Conservation (phyloP, 2,888 invertebrate species). For the Aromia moschata region DNA sequence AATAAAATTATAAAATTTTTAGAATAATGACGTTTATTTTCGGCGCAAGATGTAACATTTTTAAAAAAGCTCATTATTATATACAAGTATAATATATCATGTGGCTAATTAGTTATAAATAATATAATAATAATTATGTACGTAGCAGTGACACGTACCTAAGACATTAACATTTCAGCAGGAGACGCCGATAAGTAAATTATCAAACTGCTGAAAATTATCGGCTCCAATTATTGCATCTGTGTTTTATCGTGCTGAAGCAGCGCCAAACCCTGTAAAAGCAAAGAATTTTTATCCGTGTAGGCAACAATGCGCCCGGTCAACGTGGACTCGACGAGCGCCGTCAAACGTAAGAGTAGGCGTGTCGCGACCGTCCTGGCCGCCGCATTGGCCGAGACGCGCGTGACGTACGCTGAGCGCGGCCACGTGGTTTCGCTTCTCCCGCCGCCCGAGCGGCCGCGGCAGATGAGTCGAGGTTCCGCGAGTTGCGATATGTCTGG, state of each 20-base stretch:
- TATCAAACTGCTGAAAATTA: not conserved
- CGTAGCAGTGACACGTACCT: no score
- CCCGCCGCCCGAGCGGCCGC: constrained; percentile 50
- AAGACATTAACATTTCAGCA: constrained; percentile 12
- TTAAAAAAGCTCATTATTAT: no score
- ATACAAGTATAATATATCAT: no score
- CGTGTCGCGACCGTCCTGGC: constrained; percentile 37
- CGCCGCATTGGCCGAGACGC: constrained; percentile 42
- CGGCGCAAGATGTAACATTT: no score
- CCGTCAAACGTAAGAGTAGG: constrained; percentile 47
- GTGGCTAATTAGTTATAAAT: no score
- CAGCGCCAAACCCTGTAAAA: constrained; percentile 31
- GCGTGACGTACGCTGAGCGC: constrained; percentile 55
- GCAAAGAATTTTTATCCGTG: constrained; percentile 40
- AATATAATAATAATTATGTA: no score
- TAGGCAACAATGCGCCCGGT: constrained; percentile 46
- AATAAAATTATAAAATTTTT: no score
- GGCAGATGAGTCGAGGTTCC: constrained; percentile 53
- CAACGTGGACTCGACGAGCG: constrained; percentile 59
- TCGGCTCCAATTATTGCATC: not conserved
- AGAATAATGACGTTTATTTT: no score
- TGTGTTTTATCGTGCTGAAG: constrained; percentile 3
- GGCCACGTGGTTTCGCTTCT: constrained; percentile 58
- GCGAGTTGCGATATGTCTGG: constrained; percentile 46
- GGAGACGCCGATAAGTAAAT: constrained; percentile 9